These are phyloP conservation scores for Syndactyla subalaris DNA, from an alignment of 2,797 vertebrate species.

Conservation along the genomic window DNA sequence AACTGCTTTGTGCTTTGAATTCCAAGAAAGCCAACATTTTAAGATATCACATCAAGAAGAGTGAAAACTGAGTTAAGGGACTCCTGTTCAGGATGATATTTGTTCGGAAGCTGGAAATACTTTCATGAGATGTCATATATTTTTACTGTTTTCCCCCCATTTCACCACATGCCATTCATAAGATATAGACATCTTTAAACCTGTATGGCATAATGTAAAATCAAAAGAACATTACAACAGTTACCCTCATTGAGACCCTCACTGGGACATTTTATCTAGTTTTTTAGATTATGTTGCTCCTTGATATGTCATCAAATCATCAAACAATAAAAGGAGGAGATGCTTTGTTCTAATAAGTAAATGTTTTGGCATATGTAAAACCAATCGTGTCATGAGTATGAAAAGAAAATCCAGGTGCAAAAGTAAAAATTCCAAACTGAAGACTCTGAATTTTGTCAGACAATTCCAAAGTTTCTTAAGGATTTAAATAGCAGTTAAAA, in stretches of 20 bases:
- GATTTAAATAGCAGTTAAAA: not conserved
- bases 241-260: not conserved
- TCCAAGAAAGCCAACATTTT: not conserved
- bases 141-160: not conserved
- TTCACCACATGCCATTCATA: not conserved
- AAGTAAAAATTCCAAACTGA: not conserved
- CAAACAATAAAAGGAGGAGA: slow-evolving; percentile 21
- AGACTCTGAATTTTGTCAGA: not conserved
- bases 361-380: slow-evolving; percentile 20
- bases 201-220: not conserved
- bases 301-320: not conserved
- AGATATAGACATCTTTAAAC: not conserved
- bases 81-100: not conserved
- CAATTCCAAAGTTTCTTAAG: not conserved
- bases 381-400: not conserved
- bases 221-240: not conserved
- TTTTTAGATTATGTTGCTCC: not conserved
- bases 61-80: not conserved
- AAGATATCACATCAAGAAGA: not conserved
- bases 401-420: not conserved
- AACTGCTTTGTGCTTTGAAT: not conserved
- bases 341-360: not conserved
- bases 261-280: not conserved
- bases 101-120: not conserved
- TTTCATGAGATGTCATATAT: not conserved